These are phyloP conservation scores for Peromyscus polionotus DNA, from an alignment of 2,113 vertebrate species.

Conservation along the genomic window DNA sequence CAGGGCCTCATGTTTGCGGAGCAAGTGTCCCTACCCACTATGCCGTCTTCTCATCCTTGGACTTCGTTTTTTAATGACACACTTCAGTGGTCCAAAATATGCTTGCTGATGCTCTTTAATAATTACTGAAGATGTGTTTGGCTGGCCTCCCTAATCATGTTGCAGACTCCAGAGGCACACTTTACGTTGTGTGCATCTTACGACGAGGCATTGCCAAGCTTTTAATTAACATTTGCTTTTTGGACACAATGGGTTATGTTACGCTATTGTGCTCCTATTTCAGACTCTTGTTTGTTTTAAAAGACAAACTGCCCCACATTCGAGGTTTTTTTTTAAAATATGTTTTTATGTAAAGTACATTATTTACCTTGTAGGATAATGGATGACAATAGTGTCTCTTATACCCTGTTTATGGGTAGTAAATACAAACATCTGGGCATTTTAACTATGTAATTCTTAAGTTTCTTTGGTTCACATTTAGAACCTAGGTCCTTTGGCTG, in stretches of 20 bases:
- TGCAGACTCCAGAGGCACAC: neutral
- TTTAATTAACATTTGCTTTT: neutral
- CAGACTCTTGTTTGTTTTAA: neutral
- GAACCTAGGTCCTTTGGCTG: neutral
- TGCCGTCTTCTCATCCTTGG: neutral
- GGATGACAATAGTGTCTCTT: neutral
- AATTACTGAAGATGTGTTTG: neutral
- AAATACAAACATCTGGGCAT: neutral
- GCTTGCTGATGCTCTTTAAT: constrained; percentile 9
- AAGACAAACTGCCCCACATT: neutral
- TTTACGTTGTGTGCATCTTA: neutral
- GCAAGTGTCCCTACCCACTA: neutral
- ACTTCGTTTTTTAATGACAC: neutral
- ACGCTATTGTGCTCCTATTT: neutral
- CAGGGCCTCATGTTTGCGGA: neutral
- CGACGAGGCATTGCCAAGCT: neutral
- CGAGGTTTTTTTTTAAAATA: neutral
- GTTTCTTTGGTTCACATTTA: neutral
- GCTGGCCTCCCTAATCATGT: neutral
- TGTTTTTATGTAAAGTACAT: neutral
- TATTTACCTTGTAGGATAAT: neutral
- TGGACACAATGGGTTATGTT: neutral
- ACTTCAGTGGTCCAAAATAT: neutral
- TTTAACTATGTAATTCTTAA: neutral
- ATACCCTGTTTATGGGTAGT: neutral